phyloP scores from a whole-genome alignment of 2,797 vertebrate genomes.

The Urosaurus nigricauda region DNA sequence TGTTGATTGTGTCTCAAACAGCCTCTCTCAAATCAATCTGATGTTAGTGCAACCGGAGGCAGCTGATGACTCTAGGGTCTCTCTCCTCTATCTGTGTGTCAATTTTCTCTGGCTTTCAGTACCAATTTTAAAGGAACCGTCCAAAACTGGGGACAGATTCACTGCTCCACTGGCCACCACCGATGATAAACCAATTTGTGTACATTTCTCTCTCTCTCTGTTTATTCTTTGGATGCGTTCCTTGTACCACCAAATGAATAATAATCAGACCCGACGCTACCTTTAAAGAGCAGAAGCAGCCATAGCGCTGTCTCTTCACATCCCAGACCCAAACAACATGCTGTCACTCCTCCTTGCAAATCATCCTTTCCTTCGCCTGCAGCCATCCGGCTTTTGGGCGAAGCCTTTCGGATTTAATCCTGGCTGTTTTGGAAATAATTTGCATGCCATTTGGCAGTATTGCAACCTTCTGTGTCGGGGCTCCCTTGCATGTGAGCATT shows the following conservation, averaged over 20 bases:
- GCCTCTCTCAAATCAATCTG: slow-evolving; percentile 10
- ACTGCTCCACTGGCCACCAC: too few relatives aligned
- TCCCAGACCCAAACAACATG: slow-evolving; percentile 49
- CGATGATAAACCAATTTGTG: too few relatives aligned
- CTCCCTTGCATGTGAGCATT: not conserved
- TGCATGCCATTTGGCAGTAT: not conserved
- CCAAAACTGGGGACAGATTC: too few relatives aligned
- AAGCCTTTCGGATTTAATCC: slow-evolving; percentile 50
- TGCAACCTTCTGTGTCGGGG: not conserved
- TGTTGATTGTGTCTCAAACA: not conserved
- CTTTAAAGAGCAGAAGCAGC: slow-evolving; percentile 19
- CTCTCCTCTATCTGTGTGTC: too few relatives aligned
- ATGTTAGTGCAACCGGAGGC: not conserved
- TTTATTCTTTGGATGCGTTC: not conserved
- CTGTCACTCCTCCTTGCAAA: slow-evolving; percentile 42
- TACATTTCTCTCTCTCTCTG: not conserved
- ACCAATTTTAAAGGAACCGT: too few relatives aligned
- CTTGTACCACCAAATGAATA: slow-evolving; percentile 23
- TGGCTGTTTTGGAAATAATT: slow-evolving; percentile 25
- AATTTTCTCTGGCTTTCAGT: too few relatives aligned
- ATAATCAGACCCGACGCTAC: slow-evolving; percentile 45
- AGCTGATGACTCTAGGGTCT: not conserved
- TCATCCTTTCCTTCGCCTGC: slow-evolving; percentile 43
- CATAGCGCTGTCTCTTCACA: not conserved
- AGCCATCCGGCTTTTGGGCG: slow-evolving; percentile 6